phyloP scores from a whole-genome alignment of 2,888 invertebrate genomes.

The Ectemnius lituratus region DNA sequence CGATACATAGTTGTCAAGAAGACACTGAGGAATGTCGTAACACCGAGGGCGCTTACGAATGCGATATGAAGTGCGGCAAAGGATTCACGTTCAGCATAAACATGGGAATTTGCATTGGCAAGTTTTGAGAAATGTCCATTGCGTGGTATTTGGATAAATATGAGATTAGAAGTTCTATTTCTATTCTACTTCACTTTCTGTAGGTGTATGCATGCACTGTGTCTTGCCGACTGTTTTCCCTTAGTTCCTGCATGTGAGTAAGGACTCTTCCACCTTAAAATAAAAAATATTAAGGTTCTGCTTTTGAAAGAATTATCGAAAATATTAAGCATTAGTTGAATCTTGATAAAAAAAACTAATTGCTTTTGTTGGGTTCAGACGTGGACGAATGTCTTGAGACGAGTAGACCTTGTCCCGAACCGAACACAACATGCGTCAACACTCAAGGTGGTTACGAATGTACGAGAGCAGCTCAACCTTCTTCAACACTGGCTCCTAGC shows the following conservation, averaged over 20 bases:
- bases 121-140: conserved; percentile 25
- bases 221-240: not conserved
- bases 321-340: not conserved
- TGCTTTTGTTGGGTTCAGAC: conserved; percentile 73
- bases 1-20: conserved; percentile 80
- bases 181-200: not conserved
- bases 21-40: conserved; percentile 78
- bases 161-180: not conserved
- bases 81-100: conserved; percentile 68
- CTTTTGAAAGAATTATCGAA: not conserved
- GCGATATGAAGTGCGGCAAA: conserved; percentile 72
- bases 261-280: not conserved
- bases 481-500: not conserved
- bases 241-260: conserved; percentile 46
- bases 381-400: conserved; percentile 79
- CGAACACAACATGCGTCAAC: conserved; percentile 83
- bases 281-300: not conserved
- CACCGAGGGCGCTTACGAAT: conserved; percentile 78
- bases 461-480: not conserved
- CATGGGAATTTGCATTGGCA: conserved; percentile 70
- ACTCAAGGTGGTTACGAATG: conserved; percentile 85
- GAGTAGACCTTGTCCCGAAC: conserved; percentile 77
- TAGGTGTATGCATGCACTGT: conserved; percentile 34
- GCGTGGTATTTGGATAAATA: too few relatives aligned
- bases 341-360: too few relatives aligned